Evolutionary conservation across 2,888 invertebrate species (phyloP).

Genomic region (Ypsolopha sequella): DNA sequence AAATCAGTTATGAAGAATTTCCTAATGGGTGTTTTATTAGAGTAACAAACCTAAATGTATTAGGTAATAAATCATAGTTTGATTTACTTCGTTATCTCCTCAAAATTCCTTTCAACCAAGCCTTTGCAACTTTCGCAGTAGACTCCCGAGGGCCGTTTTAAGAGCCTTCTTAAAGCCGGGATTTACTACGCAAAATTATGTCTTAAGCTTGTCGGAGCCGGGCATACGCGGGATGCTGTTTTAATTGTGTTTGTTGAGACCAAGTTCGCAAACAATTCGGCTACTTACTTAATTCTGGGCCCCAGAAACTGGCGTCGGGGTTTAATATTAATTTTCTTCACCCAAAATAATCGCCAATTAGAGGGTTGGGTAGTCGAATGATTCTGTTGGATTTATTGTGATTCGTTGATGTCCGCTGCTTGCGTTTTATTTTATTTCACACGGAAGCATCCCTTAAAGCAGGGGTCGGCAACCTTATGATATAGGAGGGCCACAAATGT

Average conservation of each 20-base stretch:
- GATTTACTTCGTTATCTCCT: no score
- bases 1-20: no score
- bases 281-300: slow-evolving; percentile 39
- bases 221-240: slow-evolving; percentile 50
- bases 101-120: no score
- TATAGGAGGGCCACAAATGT: no score
- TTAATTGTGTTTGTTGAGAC: slow-evolving; percentile 59
- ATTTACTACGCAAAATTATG: slow-evolving; percentile 52
- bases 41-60: no score
- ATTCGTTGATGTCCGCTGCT: background rate
- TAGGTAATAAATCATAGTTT: no score
- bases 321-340: slow-evolving; percentile 4
- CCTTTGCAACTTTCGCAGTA: no score
- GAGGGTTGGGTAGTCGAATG: background rate
- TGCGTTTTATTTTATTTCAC: background rate
- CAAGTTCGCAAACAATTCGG: slow-evolving; percentile 38
- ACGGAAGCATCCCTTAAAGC: no score
- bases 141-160: slow-evolving; percentile 24
- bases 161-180: slow-evolving; percentile 39
- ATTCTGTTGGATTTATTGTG: background rate
- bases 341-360: background rate
- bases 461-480: no score
- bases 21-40: no score
- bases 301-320: background rate
- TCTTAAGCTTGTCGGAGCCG: slow-evolving; percentile 42